Evolutionary conservation across 2,888 invertebrate genomes (phyloP), one percentile per base, ranked within the genome.

Genomic region (Conus canariensis): DNA sequence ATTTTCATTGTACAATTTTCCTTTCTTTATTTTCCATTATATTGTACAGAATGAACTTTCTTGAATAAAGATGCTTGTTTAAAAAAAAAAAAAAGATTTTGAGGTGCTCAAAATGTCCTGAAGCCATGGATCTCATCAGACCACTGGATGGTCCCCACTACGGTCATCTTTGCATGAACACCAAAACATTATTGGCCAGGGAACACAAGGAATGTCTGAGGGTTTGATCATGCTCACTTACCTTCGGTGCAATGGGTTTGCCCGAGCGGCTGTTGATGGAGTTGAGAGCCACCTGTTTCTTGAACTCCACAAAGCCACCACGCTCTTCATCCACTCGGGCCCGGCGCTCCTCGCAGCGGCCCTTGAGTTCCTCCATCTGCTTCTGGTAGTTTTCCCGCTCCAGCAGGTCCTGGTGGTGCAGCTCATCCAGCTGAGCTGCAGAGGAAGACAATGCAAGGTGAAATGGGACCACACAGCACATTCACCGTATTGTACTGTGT

Each of bases 231-330:
- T 45, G 45, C 45, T 45, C 30, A 14, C 74, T 59, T 88, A 91
- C 92, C 87, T 92, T 92, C 16, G 90, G 94, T 30, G 95, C 94
- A 67, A 96, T 95, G 25, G 95, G 93, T 93, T 96, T 95, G 60
- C 96, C 96, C 82, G 95, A 95, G 88, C 96, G 93, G 91, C 95
- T 95, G 92, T 95, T 95, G 64, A 96, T 92, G 6, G 96, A 93
- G 91, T 95, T 95, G 2, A 95, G 92, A 10, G 95, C 96, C 80
- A 96, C 95, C 88, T 95, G 94, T 91, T 95, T 95, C 92, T 96
- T 96, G 91, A 95, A 95, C 56, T 96, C 95, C 92, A 95, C 94
- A 89, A 96, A 96, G 88, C 94, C 94, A n/a, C 90, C 90, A 85
- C 94, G 93, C 89, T 96, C 96, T n/a, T 93, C 94, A 87, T 96